phyloP scores from a whole-genome alignment of 2,888 invertebrate genomes.

The Ectobius pallidus region DNA sequence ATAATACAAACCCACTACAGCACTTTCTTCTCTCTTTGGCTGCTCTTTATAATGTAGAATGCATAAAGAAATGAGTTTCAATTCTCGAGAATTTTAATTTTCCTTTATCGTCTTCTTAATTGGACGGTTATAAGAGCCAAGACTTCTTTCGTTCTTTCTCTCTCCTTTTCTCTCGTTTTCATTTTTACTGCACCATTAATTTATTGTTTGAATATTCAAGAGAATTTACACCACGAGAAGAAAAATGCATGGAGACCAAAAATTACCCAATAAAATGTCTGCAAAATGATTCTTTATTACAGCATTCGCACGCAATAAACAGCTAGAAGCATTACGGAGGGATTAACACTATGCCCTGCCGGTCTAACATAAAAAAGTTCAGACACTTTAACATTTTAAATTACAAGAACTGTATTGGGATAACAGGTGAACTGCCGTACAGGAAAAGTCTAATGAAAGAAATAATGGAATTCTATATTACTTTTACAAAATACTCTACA shows the following conservation, averaged over 20 bases:
- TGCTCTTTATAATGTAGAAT: too few relatives aligned
- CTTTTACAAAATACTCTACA: too few relatives aligned
- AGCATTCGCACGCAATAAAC: constrained; percentile 26
- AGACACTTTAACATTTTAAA: too few relatives aligned
- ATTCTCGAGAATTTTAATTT: constrained; percentile 32
- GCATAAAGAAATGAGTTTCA: constrained; percentile 25
- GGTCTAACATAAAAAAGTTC: too few relatives aligned
- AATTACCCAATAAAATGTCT: constrained; percentile 29
- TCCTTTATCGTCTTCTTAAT: constrained; percentile 29
- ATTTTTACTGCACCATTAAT: constrained; percentile 37
- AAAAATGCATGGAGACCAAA: constrained; percentile 21
- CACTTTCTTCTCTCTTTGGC: not conserved
- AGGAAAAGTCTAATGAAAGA: too few relatives aligned
- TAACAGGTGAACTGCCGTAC: too few relatives aligned
- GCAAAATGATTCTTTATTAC: constrained; percentile 29
- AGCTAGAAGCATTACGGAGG: not conserved
- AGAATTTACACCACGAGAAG: constrained; percentile 26
- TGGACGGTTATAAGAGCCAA: constrained; percentile 24
- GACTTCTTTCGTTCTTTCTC: constrained; percentile 5
- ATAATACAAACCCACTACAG: not conserved
- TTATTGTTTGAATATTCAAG: constrained; percentile 41
- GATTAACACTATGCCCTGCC: not conserved
- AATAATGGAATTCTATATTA: too few relatives aligned
- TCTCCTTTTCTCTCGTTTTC: not conserved
- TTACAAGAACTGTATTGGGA: too few relatives aligned